Evolutionary conservation across 2,113 vertebrate genomes (phyloP).

Genomic region (Hippocampus comes): DNA sequence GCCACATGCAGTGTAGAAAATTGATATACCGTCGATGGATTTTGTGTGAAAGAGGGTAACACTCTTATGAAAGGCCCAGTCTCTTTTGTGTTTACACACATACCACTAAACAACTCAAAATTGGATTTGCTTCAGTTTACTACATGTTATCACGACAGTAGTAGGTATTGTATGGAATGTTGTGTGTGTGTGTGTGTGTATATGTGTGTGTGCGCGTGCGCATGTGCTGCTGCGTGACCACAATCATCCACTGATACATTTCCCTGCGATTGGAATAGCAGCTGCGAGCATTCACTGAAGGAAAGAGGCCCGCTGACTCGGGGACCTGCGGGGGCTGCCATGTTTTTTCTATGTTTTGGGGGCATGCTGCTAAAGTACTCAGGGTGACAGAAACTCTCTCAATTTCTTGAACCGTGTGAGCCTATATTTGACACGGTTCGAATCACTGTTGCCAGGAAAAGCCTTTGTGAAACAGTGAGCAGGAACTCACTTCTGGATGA

Average conservation of each 20-base stretch:
- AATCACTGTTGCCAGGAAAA: conserved; percentile 56
- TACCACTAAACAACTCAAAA: background rate
- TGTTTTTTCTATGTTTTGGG: conserved; percentile 59
- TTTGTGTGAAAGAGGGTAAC: background rate
- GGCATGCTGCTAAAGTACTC: conserved; percentile 52
- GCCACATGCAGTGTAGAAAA: background rate
- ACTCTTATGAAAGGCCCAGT: no score
- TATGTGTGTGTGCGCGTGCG: background rate
- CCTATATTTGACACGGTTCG: conserved; percentile 43
- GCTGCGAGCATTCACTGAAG: conserved; percentile 58
- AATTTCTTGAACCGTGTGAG: conserved; percentile 23
- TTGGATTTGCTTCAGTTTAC: background rate
- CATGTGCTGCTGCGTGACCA: conserved; percentile 9
- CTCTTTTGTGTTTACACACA: background rate
- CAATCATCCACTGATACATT: conserved; percentile 67
- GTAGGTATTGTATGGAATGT: background rate
- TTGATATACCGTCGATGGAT: background rate
- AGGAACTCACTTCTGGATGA: conserved; percentile 54
- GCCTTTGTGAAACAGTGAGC: conserved; percentile 35
- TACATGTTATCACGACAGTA: background rate
- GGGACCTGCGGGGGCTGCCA: conserved; percentile 64
- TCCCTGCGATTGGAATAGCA: conserved; percentile 78
- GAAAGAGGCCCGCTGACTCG: conserved; percentile 71
- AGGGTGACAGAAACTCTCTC: conserved; percentile 62
- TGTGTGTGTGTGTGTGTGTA: background rate